These are phyloP conservation scores for Anomalospiza imberbis DNA, from an alignment of 2,797 vertebrate species.

Conservation along the genomic window DNA sequence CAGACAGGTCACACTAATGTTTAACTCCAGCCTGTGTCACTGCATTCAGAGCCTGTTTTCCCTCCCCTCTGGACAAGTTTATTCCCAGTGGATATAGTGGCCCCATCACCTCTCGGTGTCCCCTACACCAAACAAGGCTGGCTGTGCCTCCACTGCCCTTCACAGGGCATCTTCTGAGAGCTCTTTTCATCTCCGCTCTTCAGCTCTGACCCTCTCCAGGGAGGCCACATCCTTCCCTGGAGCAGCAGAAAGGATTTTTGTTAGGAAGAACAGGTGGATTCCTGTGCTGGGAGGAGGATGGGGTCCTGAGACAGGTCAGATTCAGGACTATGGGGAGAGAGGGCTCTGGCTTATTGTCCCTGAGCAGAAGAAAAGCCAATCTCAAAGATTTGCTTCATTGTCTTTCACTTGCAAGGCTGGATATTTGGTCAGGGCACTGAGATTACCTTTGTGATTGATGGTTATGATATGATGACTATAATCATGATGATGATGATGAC, in stretches of 20 bases:
- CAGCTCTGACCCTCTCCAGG: not conserved
- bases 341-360: not conserved
- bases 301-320: not conserved
- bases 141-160: not conserved
- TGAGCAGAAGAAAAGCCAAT: not conserved
- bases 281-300: not conserved
- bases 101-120: not conserved
- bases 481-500: no score
- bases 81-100: not conserved
- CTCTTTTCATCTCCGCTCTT: not conserved
- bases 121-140: not conserved
- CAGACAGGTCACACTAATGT: slow-evolving; percentile 54
- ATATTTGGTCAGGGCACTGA: rapidly evolving
- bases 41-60: not conserved
- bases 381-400: rapidly evolving
- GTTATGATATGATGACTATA: no score
- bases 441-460: not conserved
- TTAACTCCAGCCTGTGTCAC: slow-evolving; percentile 53
- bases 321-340: not conserved
- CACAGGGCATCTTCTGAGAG: not conserved
- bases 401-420: not conserved
- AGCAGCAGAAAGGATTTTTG: not conserved
- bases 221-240: not conserved
- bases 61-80: not conserved
- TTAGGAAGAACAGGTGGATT: not conserved